phyloP scores from a whole-genome alignment of 1,140 invertebrate species.

The Apolygus lucorum region DNA sequence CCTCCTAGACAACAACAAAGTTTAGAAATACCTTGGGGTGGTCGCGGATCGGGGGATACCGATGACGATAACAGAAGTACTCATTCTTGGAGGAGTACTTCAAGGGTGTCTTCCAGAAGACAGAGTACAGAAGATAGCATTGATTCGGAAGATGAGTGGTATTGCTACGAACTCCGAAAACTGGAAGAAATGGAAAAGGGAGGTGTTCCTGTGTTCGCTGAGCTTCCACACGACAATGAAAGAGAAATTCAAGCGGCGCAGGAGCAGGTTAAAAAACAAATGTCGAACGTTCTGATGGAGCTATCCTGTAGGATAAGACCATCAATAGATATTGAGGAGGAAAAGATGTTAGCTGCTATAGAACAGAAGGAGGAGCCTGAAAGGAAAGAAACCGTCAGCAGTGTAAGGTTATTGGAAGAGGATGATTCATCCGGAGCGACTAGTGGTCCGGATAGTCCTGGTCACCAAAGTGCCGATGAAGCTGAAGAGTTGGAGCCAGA shows the following conservation, averaged over 20 bases:
- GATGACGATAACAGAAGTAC: conserved; percentile 77
- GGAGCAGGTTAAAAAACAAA: conserved; percentile 62
- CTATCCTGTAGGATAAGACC: conserved; percentile 55
- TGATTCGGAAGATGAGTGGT: conserved; percentile 89
- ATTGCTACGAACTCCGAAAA: conserved; percentile 77
- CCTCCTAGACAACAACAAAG: conserved; percentile 63
- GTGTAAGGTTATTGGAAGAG: conserved; percentile 9
- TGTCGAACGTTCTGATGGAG: conserved; percentile 65
- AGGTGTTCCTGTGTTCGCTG: conserved; percentile 53
- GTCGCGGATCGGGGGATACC: conserved; percentile 46
- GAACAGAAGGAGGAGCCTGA: conserved; percentile 11
- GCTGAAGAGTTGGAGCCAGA: conserved; percentile 42
- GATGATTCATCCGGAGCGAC: conserved; percentile 65
- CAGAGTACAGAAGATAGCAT: conserved; percentile 89
- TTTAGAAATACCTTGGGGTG: conserved; percentile 61
- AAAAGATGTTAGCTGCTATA: conserved; percentile 1
- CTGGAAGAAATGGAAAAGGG: conserved; percentile 76
- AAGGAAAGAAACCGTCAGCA: conserved; percentile 9
- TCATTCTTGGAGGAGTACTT: conserved; percentile 75
- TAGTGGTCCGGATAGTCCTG: conserved; percentile 73
- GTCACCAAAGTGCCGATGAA: conserved; percentile 57
- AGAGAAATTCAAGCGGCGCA: conserved; percentile 43
- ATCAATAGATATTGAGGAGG: conserved; percentile 15
- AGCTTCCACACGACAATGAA: conserved; percentile 41
- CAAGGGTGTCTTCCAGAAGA: conserved; percentile 71